Evolutionary conservation across 1,140 invertebrate species (phyloP), one percentile per base, ranked within the genome.

Genomic region (Drosophila lacteicornis): DNA sequence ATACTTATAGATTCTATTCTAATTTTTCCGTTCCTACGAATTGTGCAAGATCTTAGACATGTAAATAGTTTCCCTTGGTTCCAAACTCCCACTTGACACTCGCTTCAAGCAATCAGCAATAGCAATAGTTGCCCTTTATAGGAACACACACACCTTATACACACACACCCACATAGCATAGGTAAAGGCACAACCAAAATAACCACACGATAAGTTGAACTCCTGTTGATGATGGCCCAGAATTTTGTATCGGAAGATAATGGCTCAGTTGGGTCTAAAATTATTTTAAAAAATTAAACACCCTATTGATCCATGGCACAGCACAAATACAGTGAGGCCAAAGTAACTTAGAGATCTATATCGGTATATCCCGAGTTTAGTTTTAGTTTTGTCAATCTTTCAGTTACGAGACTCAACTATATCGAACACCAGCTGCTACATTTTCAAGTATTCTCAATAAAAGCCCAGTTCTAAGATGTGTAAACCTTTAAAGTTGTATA

Each of bases 91-190:
- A 40, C 45, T 36, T 51, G 30, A 60, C 19, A 71, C 53, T 43
- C 38, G 70, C 70, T 73, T 73, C 67, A 73, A 73, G 70, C 63
- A 71, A 71, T 71, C 68, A 58, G 70, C 55, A 73, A 73, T 73
- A 71, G 38, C 55, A 73, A 73, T 73, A 71, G 55, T 22, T 59
- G 38, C 30, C 33, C 67, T n/a, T 25, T 57, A 8, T 43, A 71
- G 55, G 45, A 73, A 70, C 42, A 50, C 22, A 22, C 65, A 58
- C 67, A n/a, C n/a, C 49, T 42, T 43, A 38, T 8, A 73, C 66
- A 50, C 67, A 40, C 30, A n/a, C n/a, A 13, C 27, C n/a, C 45
- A 42, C 36, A 25, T 43, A 57, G 36, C 33, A 56, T 43, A 70
- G 43, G 69, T 17, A 36, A 50, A 36, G 36, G 66, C 69, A 73